Evolutionary conservation across 1,140 invertebrate species (phyloP).

Genomic region (Scaptomyza pallida): DNA sequence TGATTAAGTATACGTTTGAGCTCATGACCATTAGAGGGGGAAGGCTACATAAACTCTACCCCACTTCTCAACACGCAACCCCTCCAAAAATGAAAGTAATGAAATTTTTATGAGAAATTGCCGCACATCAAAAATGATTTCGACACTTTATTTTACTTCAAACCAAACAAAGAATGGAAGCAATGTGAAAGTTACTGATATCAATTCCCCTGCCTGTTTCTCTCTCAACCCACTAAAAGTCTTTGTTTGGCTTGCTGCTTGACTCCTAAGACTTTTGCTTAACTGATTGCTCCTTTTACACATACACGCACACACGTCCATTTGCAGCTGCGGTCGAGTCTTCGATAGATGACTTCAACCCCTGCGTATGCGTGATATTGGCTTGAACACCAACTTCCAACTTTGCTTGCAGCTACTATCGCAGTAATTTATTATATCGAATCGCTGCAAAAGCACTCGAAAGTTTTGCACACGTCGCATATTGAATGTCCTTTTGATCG

Average conservation of each 20-base stretch:
- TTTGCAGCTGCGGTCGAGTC: background rate
- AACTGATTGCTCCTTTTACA: conserved; percentile 61
- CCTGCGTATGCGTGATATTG: conserved; percentile 42
- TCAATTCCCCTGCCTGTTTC: background rate
- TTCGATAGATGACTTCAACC: background rate
- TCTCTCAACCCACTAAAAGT: conserved; percentile 17
- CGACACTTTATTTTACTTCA: conserved; percentile 27
- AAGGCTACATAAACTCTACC: no score
- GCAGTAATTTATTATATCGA: conserved; percentile 76
- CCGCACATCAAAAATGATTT: conserved; percentile 59
- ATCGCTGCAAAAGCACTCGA: conserved; percentile 48
- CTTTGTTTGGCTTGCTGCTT: conserved; percentile 61
- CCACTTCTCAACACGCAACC: background rate
- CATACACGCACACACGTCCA: conserved; percentile 28
- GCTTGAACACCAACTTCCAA: conserved; percentile 29
- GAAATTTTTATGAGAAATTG: conserved; percentile 70
- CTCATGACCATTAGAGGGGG: background rate
- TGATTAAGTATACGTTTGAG: conserved; percentile 3
- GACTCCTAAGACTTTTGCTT: conserved; percentile 3
- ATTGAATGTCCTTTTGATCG: conserved; percentile 54
- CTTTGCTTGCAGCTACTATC: conserved; percentile 50
- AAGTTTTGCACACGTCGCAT: conserved; percentile 50
- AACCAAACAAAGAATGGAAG: conserved; percentile 3
- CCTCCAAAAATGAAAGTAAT: conserved; percentile 45
- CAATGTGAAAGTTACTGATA: conserved; percentile 50